These are phyloP conservation scores for Coelinius sp. DNA, from an alignment of 2,888 invertebrate genomes.

Conservation along the genomic window DNA sequence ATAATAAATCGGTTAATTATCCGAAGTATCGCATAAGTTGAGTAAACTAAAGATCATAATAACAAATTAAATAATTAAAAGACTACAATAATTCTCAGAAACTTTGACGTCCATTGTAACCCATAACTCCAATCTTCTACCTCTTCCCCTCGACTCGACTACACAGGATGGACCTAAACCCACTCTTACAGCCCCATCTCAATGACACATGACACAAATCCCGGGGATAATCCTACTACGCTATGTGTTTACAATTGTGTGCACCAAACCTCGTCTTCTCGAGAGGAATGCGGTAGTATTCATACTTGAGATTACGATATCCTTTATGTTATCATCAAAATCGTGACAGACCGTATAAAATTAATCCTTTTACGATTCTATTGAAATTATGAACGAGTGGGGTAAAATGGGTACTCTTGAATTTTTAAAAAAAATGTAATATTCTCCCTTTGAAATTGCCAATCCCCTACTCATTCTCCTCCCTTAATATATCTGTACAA, in stretches of 20 bases:
- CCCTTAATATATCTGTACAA: neutral
- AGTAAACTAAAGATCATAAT: too few relatives aligned
- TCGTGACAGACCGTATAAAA: constrained; percentile 17
- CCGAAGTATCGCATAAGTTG: too few relatives aligned
- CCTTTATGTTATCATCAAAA: constrained; percentile 24
- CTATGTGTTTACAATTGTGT: constrained; percentile 16
- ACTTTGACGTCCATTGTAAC: neutral
- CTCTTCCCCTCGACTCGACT: constrained; percentile 5
- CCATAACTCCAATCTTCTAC: constrained; percentile 26
- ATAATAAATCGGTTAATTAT: too few relatives aligned
- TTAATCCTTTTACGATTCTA: neutral
- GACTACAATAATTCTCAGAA: neutral
- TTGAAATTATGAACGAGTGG: neutral
- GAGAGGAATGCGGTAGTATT: constrained; percentile 38
- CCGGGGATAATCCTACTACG: constrained; percentile 43
- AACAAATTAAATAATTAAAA: neutral
- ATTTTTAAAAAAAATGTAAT: neutral
- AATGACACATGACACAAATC: constrained; percentile 44
- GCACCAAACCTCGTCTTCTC: constrained; percentile 36
- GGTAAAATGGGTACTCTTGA: neutral
- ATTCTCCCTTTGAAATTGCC: neutral
- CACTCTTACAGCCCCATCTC: constrained; percentile 20
- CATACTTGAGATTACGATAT: constrained; percentile 11
- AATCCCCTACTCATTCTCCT: neutral
- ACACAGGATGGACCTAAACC: constrained; percentile 35